Base-by-base conservation (phyloP, 2,113 vertebrate species). In the Vimba vimba region DNA sequence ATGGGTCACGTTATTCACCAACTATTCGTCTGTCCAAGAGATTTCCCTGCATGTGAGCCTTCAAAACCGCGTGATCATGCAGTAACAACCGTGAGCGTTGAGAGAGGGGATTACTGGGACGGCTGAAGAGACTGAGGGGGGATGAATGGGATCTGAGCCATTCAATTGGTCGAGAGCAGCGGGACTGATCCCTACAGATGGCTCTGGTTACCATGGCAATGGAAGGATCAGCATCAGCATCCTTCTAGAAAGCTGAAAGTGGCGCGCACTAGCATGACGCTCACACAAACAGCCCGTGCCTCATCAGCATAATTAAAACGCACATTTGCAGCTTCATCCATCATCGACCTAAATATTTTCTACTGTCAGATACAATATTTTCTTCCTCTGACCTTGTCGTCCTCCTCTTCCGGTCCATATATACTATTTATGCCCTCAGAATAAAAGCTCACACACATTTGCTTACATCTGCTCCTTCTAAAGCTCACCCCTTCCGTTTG, bases 171-270 rank as follows among this genome's bases (percentile, higher is more conserved):
- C 11, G 68, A 79, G 85, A 83, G 90, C 86, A 36, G 89, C 73
- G 87, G 89, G 86, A 91, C 88, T 93, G 91, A 92, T 93, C 92
- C 91, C 89, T 90, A 91, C 93, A 93, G 93, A 95, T 92, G 94
- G 92, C 86, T 83, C 33, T 57, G 89, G 93, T 93, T 92, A 85
- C 91, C 86, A 90, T 91, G 91, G 92, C 87, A 57, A 94, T 92
- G 91, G 87, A 81, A 89, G 88, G 89, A 75, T 85, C 88, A 90
- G 92, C 91, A 92, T 91, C 83, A 86, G 73, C 85, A 88, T 84
- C 89, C 87, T 88, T 82, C 55, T 69, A 83, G 27, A 39, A 39
- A 60, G 77, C 33, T 3, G 23, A 79, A 36, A 39, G n/a, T 23
- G 15, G 8, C 30, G 33, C 39, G 2, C 19, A 39, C 68, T 59